phyloP scores from a whole-genome alignment of 2,888 invertebrate species.

The Aspidapion aeneum region DNA sequence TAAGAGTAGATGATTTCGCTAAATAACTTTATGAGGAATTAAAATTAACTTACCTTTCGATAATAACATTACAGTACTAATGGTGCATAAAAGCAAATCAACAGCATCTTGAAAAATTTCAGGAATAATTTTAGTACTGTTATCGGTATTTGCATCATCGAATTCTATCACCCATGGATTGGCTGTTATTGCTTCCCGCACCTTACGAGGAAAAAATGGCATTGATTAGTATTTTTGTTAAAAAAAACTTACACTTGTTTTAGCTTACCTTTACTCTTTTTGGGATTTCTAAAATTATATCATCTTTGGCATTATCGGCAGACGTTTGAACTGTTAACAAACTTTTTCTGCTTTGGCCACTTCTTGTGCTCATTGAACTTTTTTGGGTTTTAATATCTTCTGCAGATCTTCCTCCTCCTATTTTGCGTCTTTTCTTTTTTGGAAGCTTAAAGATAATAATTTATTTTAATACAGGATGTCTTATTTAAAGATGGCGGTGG shows the following conservation, averaged over 20 bases:
- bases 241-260: too few species aligned
- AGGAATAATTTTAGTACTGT: slow-evolving; percentile 11
- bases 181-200: slow-evolving; percentile 17
- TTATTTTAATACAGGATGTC: too few species aligned
- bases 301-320: neutral
- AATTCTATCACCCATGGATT: slow-evolving; percentile 25
- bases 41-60: slow-evolving; percentile 17
- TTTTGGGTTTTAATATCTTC: neutral
- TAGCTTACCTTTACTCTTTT: neutral
- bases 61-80: slow-evolving; percentile 30
- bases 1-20: too few species aligned
- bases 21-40: too few species aligned
- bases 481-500: too few species aligned
- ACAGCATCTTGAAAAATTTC: slow-evolving; percentile 23
- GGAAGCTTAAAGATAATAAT: neutral
- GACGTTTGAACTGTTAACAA: neutral
- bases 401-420: neutral
- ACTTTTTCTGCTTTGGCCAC: neutral
- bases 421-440: neutral
- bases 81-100: slow-evolving; percentile 27
- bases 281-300: neutral
- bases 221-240: too few species aligned
- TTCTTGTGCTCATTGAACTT: neutral
- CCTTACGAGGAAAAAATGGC: too few species aligned
- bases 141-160: slow-evolving; percentile 18